These are phyloP conservation scores for Setipinna tenuifilis DNA, from an alignment of 2,797 vertebrate species.

Conservation along the genomic window DNA sequence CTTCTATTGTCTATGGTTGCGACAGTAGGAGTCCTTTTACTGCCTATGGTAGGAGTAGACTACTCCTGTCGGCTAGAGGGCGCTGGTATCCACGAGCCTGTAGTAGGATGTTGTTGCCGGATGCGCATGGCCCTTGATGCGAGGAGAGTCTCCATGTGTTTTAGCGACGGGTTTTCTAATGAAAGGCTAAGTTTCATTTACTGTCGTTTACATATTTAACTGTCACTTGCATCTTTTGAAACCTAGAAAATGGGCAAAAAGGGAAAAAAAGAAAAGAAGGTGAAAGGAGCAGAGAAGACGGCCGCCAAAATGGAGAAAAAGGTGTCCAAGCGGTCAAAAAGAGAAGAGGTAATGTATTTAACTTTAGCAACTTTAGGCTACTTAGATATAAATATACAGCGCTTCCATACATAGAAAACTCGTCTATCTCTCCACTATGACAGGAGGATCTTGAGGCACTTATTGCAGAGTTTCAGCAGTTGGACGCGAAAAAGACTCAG, in stretches of 20 bases:
- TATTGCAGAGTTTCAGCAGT: constrained; percentile 90
- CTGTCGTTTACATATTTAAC: too few species aligned
- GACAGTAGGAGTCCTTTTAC: too few species aligned
- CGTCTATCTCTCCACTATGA: neutral
- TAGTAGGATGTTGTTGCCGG: constrained; percentile 57
- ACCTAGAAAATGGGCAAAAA: constrained; percentile 85
- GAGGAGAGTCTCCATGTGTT: neutral
- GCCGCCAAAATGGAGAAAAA: constrained; percentile 95
- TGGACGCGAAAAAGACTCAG: constrained; percentile 90
- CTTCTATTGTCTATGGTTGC: too few species aligned
- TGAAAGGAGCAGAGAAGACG: constrained; percentile 91
- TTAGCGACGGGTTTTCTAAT: neutral
- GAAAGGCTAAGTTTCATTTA: neutral
- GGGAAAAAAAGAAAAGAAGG: constrained; percentile 87
- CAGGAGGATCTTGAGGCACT: constrained; percentile 93
- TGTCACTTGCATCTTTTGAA: neutral
- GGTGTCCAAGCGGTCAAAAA: constrained; percentile 87
- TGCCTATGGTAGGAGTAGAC: too few species aligned
- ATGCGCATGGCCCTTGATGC: constrained; percentile 49
- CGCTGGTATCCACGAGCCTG: constrained; percentile 24
- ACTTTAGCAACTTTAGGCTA: neutral
- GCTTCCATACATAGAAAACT: neutral
- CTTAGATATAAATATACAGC: too few species aligned
- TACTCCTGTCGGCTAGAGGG: constrained; percentile 49
- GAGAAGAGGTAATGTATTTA: constrained; percentile 82